phyloP scores from a whole-genome alignment of 2,797 vertebrate genomes.

The Apodemus agrarius region DNA sequence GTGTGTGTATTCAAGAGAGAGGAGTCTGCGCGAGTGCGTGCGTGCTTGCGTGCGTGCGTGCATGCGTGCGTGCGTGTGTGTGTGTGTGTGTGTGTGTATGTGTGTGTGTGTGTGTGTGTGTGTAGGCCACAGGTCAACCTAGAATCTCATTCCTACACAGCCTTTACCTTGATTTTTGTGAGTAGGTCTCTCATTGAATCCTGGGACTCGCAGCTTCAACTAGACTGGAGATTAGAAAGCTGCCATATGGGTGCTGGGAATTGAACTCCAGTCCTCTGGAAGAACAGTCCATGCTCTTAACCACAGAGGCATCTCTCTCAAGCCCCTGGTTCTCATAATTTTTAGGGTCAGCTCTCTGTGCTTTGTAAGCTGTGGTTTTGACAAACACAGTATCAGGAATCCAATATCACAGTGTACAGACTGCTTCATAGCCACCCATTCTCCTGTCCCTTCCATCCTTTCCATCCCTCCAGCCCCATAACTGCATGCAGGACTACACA shows the following conservation, averaged over 20 bases:
- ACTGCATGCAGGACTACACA: not conserved
- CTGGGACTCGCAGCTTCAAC: not conserved
- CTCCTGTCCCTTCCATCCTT: not conserved
- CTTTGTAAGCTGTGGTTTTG: not conserved
- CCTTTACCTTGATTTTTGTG: not conserved
- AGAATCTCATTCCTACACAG: not conserved
- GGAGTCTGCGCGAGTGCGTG: too few species aligned
- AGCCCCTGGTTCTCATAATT: not conserved
- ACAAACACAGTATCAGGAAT: not conserved
- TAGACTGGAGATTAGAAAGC: not conserved
- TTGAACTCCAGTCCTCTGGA: too few species aligned
- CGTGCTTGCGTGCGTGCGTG: too few species aligned
- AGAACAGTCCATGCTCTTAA: too few species aligned
- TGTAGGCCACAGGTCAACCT: not conserved
- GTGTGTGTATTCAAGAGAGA: too few species aligned
- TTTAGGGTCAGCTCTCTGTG: not conserved
- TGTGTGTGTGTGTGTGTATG: too few species aligned
- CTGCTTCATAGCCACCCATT: not conserved
- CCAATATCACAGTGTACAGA: not conserved
- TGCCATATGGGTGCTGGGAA: too few species aligned
- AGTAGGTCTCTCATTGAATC: not conserved
- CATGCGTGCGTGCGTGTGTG: too few species aligned
- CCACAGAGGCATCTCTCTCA: too few species aligned
- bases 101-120: too few species aligned
- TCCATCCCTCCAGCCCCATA: too few species aligned